Conservation (phyloP, 1,140 invertebrate genomes). For the Ceratina calcarata region DNA sequence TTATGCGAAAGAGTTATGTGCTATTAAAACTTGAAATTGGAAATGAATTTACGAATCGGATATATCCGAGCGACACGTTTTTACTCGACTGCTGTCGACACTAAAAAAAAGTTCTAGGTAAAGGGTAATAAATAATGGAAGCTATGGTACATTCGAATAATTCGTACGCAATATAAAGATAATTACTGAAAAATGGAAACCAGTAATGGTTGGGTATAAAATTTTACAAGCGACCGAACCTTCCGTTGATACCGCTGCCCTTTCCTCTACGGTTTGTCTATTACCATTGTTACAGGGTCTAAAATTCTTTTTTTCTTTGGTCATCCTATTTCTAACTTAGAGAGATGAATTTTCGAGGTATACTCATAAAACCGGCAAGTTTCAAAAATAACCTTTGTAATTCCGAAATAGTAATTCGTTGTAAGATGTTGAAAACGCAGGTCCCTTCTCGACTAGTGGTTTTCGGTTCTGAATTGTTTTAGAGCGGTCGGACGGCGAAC, state of each 20-base stretch:
- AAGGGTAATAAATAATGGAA: neutral
- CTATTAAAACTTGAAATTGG: neutral
- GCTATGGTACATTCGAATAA: neutral
- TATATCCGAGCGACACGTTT: neutral
- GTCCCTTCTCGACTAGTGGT: neutral
- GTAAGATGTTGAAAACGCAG: neutral
- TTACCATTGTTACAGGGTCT: neutral
- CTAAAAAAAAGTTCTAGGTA: too few species aligned
- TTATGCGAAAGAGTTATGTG: neutral
- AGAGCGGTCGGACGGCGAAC: slow-evolving; percentile 32
- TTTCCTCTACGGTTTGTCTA: neutral
- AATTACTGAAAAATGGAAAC: slow-evolving; percentile 32
- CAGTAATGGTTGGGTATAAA: slow-evolving; percentile 16
- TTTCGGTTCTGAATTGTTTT: slow-evolving; percentile 13
- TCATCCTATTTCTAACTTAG: neutral
- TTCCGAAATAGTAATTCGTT: neutral
- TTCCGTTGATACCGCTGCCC: neutral
- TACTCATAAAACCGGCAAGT: slow-evolving; percentile 13
- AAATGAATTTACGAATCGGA: neutral
- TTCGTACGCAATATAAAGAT: slow-evolving; percentile 20
- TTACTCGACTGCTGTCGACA: neutral
- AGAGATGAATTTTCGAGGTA: neutral
- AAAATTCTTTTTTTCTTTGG: neutral
- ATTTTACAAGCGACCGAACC: slow-evolving; percentile 9
- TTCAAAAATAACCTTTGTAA: neutral